Evolutionary conservation across 2,113 vertebrate genomes (phyloP).

Genomic region (Rhodinocichla rosea): DNA sequence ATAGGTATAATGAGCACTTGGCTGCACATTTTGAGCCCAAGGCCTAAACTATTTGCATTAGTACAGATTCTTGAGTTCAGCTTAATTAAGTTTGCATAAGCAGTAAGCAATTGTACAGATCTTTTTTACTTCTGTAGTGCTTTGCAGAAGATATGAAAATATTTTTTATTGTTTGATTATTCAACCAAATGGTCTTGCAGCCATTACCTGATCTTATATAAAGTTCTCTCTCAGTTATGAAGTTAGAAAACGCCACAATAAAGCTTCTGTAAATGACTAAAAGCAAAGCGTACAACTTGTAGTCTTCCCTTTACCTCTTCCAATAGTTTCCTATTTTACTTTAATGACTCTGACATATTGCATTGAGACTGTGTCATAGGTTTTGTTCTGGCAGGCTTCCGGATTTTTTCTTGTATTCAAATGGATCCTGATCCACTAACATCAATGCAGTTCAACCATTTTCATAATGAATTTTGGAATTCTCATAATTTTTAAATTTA

Average conservation of each 20-base stretch:
- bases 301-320: background rate
- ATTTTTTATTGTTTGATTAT: background rate
- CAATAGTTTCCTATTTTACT: background rate
- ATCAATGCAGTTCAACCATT: rapidly evolving
- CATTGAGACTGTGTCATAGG: background rate
- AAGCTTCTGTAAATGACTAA: background rate
- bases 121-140: background rate
- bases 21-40: slow-evolving; percentile 1
- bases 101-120: background rate
- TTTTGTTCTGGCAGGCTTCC: background rate
- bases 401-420: background rate
- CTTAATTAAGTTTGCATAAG: slow-evolving; percentile 13
- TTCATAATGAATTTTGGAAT: background rate
- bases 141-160: background rate
- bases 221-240: background rate
- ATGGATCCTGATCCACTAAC: background rate
- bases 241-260: background rate
- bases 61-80: background rate
- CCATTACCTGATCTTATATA: background rate
- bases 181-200: background rate
- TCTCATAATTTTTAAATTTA: background rate
- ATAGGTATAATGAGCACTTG: background rate
- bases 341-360: background rate
- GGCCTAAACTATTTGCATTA: background rate
- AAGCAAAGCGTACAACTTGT: background rate